Percentiles rank a stretch among this genome's conserved stretches.
Conservation (phyloP, 2,113 vertebrate species). For the Oryzias melastigma region DNA sequence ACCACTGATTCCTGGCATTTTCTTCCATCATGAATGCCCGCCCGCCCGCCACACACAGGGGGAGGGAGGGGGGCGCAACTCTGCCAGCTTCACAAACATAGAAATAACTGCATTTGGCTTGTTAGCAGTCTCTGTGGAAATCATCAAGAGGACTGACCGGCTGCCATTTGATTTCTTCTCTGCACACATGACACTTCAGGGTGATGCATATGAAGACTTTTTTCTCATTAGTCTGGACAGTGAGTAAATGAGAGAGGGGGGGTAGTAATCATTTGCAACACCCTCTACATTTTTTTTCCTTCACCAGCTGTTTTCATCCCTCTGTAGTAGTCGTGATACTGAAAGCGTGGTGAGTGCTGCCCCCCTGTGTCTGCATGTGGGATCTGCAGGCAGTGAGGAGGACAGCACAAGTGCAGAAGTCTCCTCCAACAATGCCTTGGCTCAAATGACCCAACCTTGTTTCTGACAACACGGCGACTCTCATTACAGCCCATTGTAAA, state of each 20-base stretch:
- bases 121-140: slow-evolving; percentile 34
- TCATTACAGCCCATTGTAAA: slow-evolving; percentile 19
- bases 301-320: slow-evolving; percentile 52
- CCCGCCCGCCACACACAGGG: slow-evolving; percentile 5
- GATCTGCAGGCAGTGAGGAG: slow-evolving; percentile 29
- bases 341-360: slow-evolving; percentile 62
- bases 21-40: slow-evolving; percentile 1
- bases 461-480: slow-evolving; percentile 1
- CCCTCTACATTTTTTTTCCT: slow-evolving; percentile 41
- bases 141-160: slow-evolving; percentile 39
- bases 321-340: slow-evolving; percentile 9
- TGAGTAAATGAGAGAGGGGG: background rate
- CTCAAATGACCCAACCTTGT: slow-evolving; percentile 13
- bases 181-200: background rate
- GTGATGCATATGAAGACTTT: too few species aligned
- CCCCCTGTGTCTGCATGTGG: slow-evolving; percentile 56
- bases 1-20: slow-evolving; percentile 22
- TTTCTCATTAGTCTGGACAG: slow-evolving; percentile 7
- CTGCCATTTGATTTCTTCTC: slow-evolving; percentile 16
- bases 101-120: slow-evolving; percentile 37
- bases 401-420: slow-evolving; percentile 10
- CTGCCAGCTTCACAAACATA: slow-evolving; percentile 13
- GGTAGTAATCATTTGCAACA: slow-evolving; percentile 34
- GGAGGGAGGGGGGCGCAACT: slow-evolving; percentile 15
- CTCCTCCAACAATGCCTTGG: slow-evolving; percentile 3